Percentiles rank a stretch among this genome's conserved stretches.
Evolutionary conservation across 2,113 vertebrate genomes (phyloP).

Genomic region (Phyllostomus discolor): DNA sequence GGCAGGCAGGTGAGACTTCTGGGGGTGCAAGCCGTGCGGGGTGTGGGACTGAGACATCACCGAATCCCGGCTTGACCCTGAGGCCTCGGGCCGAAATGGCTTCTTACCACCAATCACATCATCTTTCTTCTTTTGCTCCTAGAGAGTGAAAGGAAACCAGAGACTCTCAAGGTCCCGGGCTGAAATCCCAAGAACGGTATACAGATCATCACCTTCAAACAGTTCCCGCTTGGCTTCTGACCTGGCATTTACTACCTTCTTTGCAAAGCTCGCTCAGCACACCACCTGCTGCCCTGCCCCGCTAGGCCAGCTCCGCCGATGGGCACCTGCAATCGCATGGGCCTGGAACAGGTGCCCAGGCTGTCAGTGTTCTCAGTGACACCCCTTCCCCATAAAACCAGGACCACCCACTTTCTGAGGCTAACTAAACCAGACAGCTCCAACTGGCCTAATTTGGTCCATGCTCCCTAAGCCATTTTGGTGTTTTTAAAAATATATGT

Average conservation of each 20-base stretch:
- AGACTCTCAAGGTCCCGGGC: neutral
- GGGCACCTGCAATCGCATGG: rapidly evolving
- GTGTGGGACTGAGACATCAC: slow-evolving; percentile 83
- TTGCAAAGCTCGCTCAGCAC: neutral
- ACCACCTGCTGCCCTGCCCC: neutral
- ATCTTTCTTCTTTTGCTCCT: slow-evolving; percentile 96
- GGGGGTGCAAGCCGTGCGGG: slow-evolving; percentile 79
- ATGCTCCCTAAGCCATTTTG: neutral
- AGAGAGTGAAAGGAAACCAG: slow-evolving; percentile 46
- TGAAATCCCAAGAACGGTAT: neutral
- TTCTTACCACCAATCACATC: slow-evolving; percentile 85
- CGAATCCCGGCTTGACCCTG: slow-evolving; percentile 91
- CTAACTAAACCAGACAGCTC: neutral
- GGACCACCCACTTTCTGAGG: neutral
- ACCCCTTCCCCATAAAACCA: neutral
- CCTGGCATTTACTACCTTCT: neutral
- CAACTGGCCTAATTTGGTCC: neutral
- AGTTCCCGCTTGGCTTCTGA: neutral
- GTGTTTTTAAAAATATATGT: neutral
- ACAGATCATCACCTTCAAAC: neutral
- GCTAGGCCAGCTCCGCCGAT: neutral
- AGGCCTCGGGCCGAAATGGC: slow-evolving; percentile 89
- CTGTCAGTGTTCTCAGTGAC: neutral
- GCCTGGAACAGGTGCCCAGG: rapidly evolving
- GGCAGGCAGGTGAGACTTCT: slow-evolving; percentile 83